Evolutionary conservation across 2,797 vertebrate species (phyloP), one percentile per base, ranked within the genome.

Genomic region (Mus spretus): DNA sequence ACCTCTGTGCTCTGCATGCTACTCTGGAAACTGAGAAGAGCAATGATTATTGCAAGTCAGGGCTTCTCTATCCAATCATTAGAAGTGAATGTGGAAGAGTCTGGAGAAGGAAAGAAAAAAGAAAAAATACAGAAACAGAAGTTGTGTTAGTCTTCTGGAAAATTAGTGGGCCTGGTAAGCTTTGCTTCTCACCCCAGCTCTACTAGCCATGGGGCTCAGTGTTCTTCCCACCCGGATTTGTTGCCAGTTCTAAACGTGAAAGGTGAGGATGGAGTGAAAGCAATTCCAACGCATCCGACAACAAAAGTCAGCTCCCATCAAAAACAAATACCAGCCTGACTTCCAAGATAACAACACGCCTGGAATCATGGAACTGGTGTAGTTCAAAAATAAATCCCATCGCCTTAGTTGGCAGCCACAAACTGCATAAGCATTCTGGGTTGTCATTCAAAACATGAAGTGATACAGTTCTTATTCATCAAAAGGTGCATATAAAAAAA

Each of bases 1-100:
- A 72, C 8, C 44, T 89, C 47, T 80, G 10, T 81, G 72, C 47
- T 80, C 50, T 13, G 2, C 55, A 0, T 63, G 70, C 91, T 83
- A 20, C 34, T 84, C 63, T 97, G 12, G 83, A 93, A 94, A 67
- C 15, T 75, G 67, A 93, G 50, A 89, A 72, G 20, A 90, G 47
- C 26, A 72, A 81, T 14, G 47, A 0, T 47, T 89, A 85, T 9
- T 57, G 3, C 0, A 5, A 88, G 50, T 40, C 24, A 20, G 10
- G n/a, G 14, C 15, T 57, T 74, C 50, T 37, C 84, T 37, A 28
- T 24, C 10, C 34, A 28, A 1, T 4, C 24, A 13, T 40, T 72
- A 11, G 34, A 40, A 40, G 50, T 57, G n/a, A 72, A 37, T 12
- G 24, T 87, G 22, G n/a, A 74, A 74, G n/a, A 5, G 13, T 40